Evolutionary conservation across 1,140 invertebrate species (phyloP).

Genomic region (Plectrocnemia conspersa): DNA sequence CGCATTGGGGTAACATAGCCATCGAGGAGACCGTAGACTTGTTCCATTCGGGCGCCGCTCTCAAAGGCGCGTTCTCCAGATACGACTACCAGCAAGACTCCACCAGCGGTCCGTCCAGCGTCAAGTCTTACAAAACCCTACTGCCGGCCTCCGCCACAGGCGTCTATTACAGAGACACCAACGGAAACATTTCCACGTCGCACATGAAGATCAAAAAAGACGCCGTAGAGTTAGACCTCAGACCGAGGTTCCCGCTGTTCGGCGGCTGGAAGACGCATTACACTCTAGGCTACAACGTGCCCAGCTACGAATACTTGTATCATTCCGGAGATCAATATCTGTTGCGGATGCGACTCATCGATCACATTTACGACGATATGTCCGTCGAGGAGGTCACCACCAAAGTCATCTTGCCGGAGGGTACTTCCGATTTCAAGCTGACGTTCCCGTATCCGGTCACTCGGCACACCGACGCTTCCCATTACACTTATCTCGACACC

Average conservation of each 20-base stretch:
- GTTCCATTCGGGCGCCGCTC: slow-evolving; percentile 82
- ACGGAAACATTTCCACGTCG: slow-evolving; percentile 99
- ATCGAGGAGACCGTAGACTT: slow-evolving; percentile 93
- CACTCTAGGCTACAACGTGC: slow-evolving; percentile 94
- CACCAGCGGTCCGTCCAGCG: slow-evolving; percentile 75
- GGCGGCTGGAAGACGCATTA: slow-evolving; percentile 99
- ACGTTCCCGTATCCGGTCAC: slow-evolving; percentile 78
- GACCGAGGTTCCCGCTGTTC: slow-evolving; percentile 95
- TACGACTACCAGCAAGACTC: slow-evolving; percentile 94
- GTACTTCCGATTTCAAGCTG: slow-evolving; percentile 75
- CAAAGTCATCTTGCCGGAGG: slow-evolving; percentile 93
- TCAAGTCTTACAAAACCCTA: slow-evolving; percentile 90
- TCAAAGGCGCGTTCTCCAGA: slow-evolving; percentile 92
- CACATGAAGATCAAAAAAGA: slow-evolving; percentile 83
- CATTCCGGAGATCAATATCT: slow-evolving; percentile 76
- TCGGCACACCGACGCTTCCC: slow-evolving; percentile 68
- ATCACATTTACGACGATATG: slow-evolving; percentile 97
- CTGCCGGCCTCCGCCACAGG: slow-evolving; percentile 81
- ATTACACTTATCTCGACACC: slow-evolving; percentile 94
- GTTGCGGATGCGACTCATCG: slow-evolving; percentile 87
- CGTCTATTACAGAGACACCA: slow-evolving; percentile 94
- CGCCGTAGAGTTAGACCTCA: slow-evolving; percentile 89
- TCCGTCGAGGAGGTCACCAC: slow-evolving; percentile 86
- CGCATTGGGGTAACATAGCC: slow-evolving; percentile 99
- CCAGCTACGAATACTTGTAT: slow-evolving; percentile 93